A percentile compares a stretch with the other conserved stretches of the same genome.
Evolutionary conservation across 2,113 vertebrate genomes (phyloP).

Genomic region (Aspidoscelis tigris): DNA sequence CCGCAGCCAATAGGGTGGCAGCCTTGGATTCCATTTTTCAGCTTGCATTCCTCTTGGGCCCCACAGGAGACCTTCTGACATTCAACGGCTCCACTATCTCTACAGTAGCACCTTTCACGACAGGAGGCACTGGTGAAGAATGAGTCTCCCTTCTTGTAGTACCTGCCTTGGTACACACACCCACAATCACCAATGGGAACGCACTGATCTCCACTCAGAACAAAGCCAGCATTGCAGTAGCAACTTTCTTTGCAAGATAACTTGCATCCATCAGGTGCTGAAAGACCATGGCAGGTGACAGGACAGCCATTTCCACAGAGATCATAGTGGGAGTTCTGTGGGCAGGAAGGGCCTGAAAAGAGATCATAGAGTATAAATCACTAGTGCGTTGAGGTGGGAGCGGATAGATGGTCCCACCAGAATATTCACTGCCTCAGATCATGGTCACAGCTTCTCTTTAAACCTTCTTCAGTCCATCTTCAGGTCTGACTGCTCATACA

Average conservation of each 20-base stretch:
- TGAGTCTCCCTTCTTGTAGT: constrained; percentile 51
- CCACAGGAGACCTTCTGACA: constrained; percentile 63
- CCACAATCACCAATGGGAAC: constrained; percentile 73
- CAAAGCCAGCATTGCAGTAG: constrained; percentile 66
- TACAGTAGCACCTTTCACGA: constrained; percentile 74
- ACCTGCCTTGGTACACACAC: constrained; percentile 66
- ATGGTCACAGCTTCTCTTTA: too few species aligned
- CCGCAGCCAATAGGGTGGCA: background rate
- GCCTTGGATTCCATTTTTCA: constrained; percentile 21
- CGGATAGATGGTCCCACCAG: background rate
- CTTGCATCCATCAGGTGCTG: constrained; percentile 43
- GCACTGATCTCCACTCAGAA: constrained; percentile 70
- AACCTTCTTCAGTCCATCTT: too few species aligned
- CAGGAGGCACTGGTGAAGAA: constrained; percentile 67
- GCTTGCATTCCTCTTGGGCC: constrained; percentile 56
- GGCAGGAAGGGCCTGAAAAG: constrained; percentile 60
- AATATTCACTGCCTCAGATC: background rate
- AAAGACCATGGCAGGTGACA: constrained; percentile 56
- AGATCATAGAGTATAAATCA: background rate
- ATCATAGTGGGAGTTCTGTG: constrained; percentile 71
- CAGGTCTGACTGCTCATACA: too few species aligned
- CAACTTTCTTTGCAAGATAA: constrained; percentile 72
- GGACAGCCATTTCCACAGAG: constrained; percentile 73
- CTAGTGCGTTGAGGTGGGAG: background rate
- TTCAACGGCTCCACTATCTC: constrained; percentile 22